phyloP scores from a whole-genome alignment of 2,888 invertebrate species.

The Drosophila histrio region DNA sequence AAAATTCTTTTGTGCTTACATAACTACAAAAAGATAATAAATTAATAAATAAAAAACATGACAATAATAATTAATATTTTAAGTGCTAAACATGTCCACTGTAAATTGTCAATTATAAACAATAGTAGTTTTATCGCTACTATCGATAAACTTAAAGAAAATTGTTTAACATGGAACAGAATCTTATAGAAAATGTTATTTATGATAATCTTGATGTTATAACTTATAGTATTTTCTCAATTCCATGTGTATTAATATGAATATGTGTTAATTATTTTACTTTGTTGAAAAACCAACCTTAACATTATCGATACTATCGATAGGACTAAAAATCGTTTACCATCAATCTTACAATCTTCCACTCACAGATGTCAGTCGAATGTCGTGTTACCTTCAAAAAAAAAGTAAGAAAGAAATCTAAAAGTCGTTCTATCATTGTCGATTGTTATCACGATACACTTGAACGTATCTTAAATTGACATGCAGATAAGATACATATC shows the following conservation, averaged over 20 bases:
- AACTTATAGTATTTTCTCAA: no score
- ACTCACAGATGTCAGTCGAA: constrained; percentile 3
- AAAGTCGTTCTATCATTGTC: constrained; percentile 18
- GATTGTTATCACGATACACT: constrained; percentile 16
- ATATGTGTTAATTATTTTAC: background rate
- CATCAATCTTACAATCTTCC: background rate
- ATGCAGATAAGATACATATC: constrained; percentile 34
- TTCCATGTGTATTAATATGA: no score
- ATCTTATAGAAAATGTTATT: no score
- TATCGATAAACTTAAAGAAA: no score
- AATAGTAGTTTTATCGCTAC: background rate
- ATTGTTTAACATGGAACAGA: no score
- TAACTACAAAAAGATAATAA: no score
- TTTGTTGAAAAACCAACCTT: background rate
- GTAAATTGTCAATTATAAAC: background rate
- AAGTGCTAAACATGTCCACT: no score
- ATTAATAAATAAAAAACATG: no score
- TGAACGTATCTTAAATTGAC: constrained; percentile 4
- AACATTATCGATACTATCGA: constrained; percentile 6
- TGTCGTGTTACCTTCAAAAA: background rate
- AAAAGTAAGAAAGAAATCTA: no score
- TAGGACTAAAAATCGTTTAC: background rate
- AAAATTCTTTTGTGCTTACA: no score
- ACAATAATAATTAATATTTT: no score
- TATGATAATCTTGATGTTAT: no score